Conservation (phyloP, 2,113 vertebrate genomes). For the Cyphomyrus plagiostoma region DNA sequence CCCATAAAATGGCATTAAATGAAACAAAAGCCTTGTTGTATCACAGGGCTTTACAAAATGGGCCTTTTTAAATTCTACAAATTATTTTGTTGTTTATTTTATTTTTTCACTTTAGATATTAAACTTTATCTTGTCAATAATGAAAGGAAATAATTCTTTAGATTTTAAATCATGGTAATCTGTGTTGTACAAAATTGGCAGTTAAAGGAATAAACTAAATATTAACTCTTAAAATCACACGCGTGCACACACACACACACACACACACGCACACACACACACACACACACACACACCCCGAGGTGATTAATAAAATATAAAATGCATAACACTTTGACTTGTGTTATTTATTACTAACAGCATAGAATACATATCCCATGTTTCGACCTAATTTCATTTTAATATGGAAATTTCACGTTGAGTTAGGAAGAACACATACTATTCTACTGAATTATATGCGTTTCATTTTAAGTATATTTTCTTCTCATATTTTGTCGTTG, state of each 20-base stretch:
- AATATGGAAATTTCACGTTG: not conserved
- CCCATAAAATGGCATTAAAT: slow-evolving; percentile 57
- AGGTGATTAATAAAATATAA: slow-evolving; percentile 61
- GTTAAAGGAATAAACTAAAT: slow-evolving; percentile 43
- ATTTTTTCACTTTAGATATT: slow-evolving; percentile 46
- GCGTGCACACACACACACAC: slow-evolving; percentile 24
- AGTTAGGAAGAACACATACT: not conserved
- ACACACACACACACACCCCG: slow-evolving; percentile 25
- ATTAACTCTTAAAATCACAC: slow-evolving; percentile 29
- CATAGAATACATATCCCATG: not conserved
- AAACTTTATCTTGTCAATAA: slow-evolving; percentile 50
- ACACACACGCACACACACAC: slow-evolving; percentile 26
- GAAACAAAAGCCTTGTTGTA: slow-evolving; percentile 49
- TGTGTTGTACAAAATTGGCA: slow-evolving; percentile 55
- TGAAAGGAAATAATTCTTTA: slow-evolving; percentile 42
- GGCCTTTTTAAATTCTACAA: slow-evolving; percentile 36
- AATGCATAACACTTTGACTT: slow-evolving; percentile 31
- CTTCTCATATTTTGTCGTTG: not conserved
- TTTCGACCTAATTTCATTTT: not conserved
- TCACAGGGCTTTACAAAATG: slow-evolving; percentile 24
- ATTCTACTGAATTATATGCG: not conserved
- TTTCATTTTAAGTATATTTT: not conserved
- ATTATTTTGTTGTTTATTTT: slow-evolving; percentile 44
- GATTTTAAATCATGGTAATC: slow-evolving; percentile 52
- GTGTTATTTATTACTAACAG: not conserved